A percentile compares a stretch with the other conserved stretches of the same genome.
phyloP scores from a whole-genome alignment of 1,140 invertebrate genomes.

The Caerostris darwini region DNA sequence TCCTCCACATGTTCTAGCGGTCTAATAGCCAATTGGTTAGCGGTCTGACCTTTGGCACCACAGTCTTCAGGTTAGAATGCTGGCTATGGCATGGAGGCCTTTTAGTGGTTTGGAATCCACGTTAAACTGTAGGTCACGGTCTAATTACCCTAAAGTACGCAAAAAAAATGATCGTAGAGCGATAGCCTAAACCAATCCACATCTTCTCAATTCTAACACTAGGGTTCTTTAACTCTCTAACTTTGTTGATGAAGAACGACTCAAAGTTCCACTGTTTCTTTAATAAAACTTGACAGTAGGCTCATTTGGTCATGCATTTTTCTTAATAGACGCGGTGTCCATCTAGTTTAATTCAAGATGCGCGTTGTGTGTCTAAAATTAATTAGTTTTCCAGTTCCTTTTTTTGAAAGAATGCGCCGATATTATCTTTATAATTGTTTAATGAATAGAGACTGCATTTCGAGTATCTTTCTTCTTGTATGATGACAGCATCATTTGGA shows the following conservation, averaged over 20 bases:
- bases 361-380: not conserved
- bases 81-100: no score
- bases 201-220: no score
- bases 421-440: not conserved
- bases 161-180: no score
- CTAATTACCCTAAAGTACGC: no score
- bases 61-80: no score
- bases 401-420: not conserved
- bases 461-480: no score
- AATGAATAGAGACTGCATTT: not conserved
- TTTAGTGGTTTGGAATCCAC: no score
- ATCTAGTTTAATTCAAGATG: not conserved
- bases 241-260: constrained; percentile 51
- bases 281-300: constrained; percentile 62
- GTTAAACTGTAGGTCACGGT: no score
- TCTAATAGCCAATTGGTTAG: no score
- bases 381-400: not conserved
- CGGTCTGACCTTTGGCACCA: no score
- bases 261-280: constrained; percentile 20
- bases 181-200: no score
- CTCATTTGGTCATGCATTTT: constrained; percentile 1
- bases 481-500: not conserved
- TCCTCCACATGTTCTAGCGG: no score
- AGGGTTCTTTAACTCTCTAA: not conserved
- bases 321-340: constrained; percentile 14